Percentiles rank a stretch among this genome's conserved stretches.
phyloP scores from a whole-genome alignment of 2,113 vertebrate genomes.

The Microtus richardsoni region DNA sequence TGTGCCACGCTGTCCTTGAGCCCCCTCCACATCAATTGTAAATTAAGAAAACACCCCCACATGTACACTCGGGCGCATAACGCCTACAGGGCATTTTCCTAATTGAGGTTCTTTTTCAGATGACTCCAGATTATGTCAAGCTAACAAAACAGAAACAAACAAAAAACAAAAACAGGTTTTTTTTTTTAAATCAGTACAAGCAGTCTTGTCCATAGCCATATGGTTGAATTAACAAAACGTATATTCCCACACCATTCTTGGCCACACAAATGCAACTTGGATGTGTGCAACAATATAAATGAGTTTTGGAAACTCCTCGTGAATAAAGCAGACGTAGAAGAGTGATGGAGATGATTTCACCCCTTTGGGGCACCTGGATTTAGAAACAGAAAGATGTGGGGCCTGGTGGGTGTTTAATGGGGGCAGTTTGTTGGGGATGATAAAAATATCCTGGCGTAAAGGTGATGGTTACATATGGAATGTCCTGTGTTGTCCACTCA shows the following conservation, averaged over 20 bases:
- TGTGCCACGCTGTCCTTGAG: not conserved
- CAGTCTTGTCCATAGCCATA: accelerated
- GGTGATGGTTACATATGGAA: accelerated
- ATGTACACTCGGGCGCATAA: too few species aligned
- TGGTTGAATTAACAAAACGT: accelerated
- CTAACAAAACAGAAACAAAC: not conserved
- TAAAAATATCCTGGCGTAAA: not conserved
- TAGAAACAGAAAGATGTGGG: not conserved
- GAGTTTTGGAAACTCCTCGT: not conserved
- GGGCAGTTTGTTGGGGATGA: not conserved
- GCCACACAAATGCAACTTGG: not conserved
- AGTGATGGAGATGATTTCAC: accelerated
- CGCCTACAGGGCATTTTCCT: not conserved
- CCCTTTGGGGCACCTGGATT: not conserved
- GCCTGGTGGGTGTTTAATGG: not conserved
- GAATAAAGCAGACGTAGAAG: not conserved
- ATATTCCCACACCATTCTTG: accelerated
- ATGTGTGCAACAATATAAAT: accelerated
- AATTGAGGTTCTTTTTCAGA: not conserved
- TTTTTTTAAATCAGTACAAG: not conserved
- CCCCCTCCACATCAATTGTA: not conserved
- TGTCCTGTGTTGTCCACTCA: accelerated
- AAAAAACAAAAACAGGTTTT: not conserved
- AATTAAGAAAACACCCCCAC: not conserved
- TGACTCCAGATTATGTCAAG: not conserved